Conservation (phyloP, 2,888 invertebrate genomes). For the Clepsis dumicolana region DNA sequence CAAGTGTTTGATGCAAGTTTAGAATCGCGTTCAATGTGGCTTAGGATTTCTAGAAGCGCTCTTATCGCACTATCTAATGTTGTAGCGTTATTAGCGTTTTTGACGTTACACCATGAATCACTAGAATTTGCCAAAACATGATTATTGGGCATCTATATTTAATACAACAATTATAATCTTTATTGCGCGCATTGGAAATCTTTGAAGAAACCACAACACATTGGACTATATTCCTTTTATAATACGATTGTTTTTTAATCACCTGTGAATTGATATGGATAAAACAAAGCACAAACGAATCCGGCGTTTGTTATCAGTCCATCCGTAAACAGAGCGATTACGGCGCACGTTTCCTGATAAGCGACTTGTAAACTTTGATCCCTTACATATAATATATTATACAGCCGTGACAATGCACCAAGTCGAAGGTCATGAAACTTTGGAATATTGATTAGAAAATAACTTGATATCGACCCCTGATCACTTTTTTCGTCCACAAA, state of each 20-base stretch:
- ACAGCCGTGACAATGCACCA: background rate
- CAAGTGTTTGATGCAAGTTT: background rate
- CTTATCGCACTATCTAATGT: background rate
- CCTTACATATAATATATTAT: background rate
- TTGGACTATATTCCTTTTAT: background rate
- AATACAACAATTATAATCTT: background rate
- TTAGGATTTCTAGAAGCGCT: background rate
- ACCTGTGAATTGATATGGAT: background rate
- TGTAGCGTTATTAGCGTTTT: background rate
- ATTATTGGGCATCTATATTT: background rate
- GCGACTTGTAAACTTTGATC: background rate
- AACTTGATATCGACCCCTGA: no score
- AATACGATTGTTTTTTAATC: background rate
- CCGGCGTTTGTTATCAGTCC: background rate
- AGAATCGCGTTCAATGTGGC: background rate
- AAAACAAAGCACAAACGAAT: slow-evolving; percentile 4
- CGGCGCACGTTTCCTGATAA: background rate
- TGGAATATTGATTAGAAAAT: background rate
- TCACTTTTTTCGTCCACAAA: no score
- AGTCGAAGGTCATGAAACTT: background rate
- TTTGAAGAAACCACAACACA: background rate
- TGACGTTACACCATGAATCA: background rate
- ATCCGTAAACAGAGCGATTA: slow-evolving; percentile 5
- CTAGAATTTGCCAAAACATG: slow-evolving; percentile 7
- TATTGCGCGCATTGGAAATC: background rate